Percentiles rank a stretch among this genome's conserved stretches.
phyloP scores from a whole-genome alignment of 1,140 invertebrate species.

The Thaumetopoea pityocampa region DNA sequence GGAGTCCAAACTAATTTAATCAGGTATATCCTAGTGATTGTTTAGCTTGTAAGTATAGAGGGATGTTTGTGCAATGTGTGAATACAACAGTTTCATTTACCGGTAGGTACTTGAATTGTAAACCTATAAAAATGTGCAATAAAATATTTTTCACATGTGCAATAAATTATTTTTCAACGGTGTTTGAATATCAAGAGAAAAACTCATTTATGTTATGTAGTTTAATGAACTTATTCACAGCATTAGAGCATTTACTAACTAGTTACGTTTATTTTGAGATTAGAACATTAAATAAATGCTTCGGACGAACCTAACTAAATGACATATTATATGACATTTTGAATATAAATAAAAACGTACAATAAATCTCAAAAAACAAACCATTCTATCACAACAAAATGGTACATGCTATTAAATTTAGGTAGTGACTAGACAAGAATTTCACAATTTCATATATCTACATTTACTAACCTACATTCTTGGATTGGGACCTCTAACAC shows the following conservation, averaged over 20 bases:
- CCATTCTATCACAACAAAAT: slow-evolving; percentile 10
- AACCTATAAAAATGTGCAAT: slow-evolving; percentile 24
- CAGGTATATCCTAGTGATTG: slow-evolving; percentile 12
- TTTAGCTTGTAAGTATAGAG: slow-evolving; percentile 21
- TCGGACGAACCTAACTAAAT: too few relatives aligned
- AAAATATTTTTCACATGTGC: slow-evolving; percentile 28
- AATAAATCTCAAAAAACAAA: slow-evolving; percentile 9
- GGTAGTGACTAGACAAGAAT: slow-evolving; percentile 16
- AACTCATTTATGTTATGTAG: slow-evolving; percentile 25
- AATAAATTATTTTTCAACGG: slow-evolving; percentile 39
- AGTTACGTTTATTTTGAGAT: too few relatives aligned
- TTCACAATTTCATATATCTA: slow-evolving; percentile 11
- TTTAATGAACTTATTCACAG: slow-evolving; percentile 55
- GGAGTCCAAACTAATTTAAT: slow-evolving; percentile 14
- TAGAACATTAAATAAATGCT: too few relatives aligned
- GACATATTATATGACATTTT: slow-evolving; percentile 14
- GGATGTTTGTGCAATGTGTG: slow-evolving; percentile 26
- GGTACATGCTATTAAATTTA: slow-evolving; percentile 9
- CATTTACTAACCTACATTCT: slow-evolving; percentile 39
- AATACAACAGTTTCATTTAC: slow-evolving; percentile 18
- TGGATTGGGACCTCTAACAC: slow-evolving; percentile 45
- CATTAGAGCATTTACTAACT: slow-evolving; percentile 24
- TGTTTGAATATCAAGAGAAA: slow-evolving; percentile 23
- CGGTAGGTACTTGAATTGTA: slow-evolving; percentile 21
- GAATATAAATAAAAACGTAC: slow-evolving; percentile 12